These are phyloP conservation scores for Apocheima hispidaria DNA, from an alignment of 2,888 invertebrate species.

Conservation along the genomic window DNA sequence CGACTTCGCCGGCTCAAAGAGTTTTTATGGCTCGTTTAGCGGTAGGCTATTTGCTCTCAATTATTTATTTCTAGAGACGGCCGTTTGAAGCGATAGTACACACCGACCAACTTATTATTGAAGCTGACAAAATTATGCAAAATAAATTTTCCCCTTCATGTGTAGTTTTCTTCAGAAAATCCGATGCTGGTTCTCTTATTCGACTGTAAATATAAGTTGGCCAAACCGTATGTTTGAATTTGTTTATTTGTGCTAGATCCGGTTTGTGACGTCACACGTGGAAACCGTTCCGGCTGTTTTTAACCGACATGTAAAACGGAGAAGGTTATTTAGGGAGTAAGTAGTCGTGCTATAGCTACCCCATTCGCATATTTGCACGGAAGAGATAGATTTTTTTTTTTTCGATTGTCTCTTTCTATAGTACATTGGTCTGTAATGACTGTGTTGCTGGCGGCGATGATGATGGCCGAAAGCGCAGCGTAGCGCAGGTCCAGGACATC, in stretches of 20 bases:
- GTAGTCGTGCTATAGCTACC: too few relatives aligned
- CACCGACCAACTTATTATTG: background rate
- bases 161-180: background rate
- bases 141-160: too few relatives aligned
- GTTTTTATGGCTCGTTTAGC: slow-evolving; percentile 69
- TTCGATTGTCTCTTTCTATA: too few relatives aligned
- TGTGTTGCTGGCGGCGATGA: too few relatives aligned
- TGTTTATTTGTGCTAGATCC: slow-evolving; percentile 9
- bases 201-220: too few relatives aligned
- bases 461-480: too few relatives aligned
- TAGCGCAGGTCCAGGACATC: too few relatives aligned
- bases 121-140: background rate
- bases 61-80: slow-evolving; percentile 60
- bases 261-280: slow-evolving; percentile 2
- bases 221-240: background rate
- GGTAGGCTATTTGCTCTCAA: slow-evolving; percentile 56
- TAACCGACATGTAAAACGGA: too few relatives aligned
- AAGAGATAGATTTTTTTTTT: too few relatives aligned
- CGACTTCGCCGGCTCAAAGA: slow-evolving; percentile 58
- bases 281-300: background rate
- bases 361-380: too few relatives aligned
- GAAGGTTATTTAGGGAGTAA: too few relatives aligned
- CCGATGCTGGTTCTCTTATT: background rate
- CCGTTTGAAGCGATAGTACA: slow-evolving; percentile 12
- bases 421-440: too few relatives aligned